phyloP scores from a whole-genome alignment of 2,113 vertebrate genomes.

The Quiscalus mexicanus region DNA sequence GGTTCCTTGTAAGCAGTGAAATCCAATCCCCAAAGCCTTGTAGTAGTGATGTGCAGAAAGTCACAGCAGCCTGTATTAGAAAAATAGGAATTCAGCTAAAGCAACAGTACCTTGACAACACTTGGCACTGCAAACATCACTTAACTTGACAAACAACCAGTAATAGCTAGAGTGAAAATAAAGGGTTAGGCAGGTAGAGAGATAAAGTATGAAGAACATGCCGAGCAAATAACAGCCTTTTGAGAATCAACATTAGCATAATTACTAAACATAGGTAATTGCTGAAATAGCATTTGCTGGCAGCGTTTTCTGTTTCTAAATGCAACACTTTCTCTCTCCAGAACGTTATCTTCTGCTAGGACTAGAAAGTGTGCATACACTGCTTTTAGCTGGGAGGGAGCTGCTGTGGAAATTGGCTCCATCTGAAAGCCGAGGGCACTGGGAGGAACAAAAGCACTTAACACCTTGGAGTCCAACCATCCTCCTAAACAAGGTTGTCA shows the following conservation, averaged over 20 bases:
- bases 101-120: slow-evolving; percentile 72
- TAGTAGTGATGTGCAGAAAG: slow-evolving; percentile 22
- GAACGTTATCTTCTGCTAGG: slow-evolving; percentile 29
- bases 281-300: slow-evolving; percentile 78
- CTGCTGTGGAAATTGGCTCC: slow-evolving; percentile 30
- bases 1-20: background rate
- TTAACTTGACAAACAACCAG: slow-evolving; percentile 78
- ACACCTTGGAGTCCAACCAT: slow-evolving; percentile 16
- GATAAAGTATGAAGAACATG: slow-evolving; percentile 73
- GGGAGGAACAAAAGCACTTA: slow-evolving; percentile 7
- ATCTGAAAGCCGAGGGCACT: background rate
- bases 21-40: background rate
- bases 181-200: slow-evolving; percentile 76
- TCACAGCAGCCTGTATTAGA: background rate
- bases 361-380: slow-evolving; percentile 7
- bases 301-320: slow-evolving; percentile 67
- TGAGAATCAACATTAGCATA: slow-evolving; percentile 81
- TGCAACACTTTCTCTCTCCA: slow-evolving; percentile 55
- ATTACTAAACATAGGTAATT: slow-evolving; percentile 82
- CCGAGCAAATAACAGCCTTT: slow-evolving; percentile 81
- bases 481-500: slow-evolving; percentile 27
- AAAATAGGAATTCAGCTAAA: slow-evolving; percentile 52
- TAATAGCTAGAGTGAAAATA: slow-evolving; percentile 72
- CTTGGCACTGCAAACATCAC: slow-evolving; percentile 73
- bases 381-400: slow-evolving; percentile 4